Base-by-base conservation (phyloP, 2,888 invertebrate genomes). In the Pyrgus malvae region DNA sequence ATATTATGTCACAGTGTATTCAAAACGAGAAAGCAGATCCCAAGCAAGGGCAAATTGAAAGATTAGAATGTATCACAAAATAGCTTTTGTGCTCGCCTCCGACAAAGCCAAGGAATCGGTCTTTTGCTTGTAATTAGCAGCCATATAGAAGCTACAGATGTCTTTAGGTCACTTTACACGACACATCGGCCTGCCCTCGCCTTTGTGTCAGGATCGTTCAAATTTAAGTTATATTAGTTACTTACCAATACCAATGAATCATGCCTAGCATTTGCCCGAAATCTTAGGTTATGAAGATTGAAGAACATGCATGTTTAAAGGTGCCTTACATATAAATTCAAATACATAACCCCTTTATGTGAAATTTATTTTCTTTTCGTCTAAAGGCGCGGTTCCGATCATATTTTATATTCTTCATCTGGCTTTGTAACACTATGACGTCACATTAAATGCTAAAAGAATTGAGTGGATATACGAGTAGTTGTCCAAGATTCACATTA, bases 51-150 rank as follows among this genome's bases (percentile, higher is more conserved):
- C 40, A 54, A 54, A 54, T 54, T 54, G 54, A 46, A 40, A 54
- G 54, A 54, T 54, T 54, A 54, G 54, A 46, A 40, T 31, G 46
- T 54, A 54, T 54, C 46, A 54, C 54, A 54, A 46, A 54, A 46
- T 46, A 40, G 54, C 46, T 54, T 46, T 45, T 45, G 54, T 54
- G 46, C 40, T n/a, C n/a, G n/a, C n/a, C n/a, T 27, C 46, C 54
- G 45, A 54, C 54, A 54, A 46, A 53, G 53, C 45, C 38, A 53
- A 53, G 53, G 53, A 53, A 46, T 46, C 53, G 31, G 53, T 53
- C 53, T 53, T 53, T 38, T 17, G 53, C 53, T 45, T 53, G 53
- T 45, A 53, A 53, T 53, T 53, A 53, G 45, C 45, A 45, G 31
- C 53, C 51, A 31, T 45, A 53, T 29, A 45, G 45, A 53, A 46